Base-by-base conservation (phyloP, 2,113 vertebrate species). In the Trichechus manatus region DNA sequence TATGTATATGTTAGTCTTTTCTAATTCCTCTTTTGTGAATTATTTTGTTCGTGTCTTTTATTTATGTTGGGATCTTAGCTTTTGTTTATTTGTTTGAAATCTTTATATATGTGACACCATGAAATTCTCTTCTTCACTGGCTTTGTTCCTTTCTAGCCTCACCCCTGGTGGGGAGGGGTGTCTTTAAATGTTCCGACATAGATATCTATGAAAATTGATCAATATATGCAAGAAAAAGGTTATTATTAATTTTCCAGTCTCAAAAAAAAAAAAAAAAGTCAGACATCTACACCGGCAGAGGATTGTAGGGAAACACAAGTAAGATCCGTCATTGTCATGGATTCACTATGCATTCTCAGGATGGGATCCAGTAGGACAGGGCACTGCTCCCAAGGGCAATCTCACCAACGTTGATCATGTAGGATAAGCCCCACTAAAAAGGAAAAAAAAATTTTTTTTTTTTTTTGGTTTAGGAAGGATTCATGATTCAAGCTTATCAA, bases 141-240 rank as follows among this genome's bases (percentile, higher is more conserved):
- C 4, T 77, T 25, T 94, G 8, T 66, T 15, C 10, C 8, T 63
- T 82, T 22, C 39, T 47, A n/a, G 17, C 13, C 53, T 95, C 13
- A 50, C 0, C 4, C 13, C 10, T 82, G 31, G 27, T 70, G 3
- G 66, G 68, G 50, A 89, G 31, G n/a, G 44, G 3, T 29, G 6
- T 70, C n/a, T 81, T 89, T 87, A 91, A 90, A 64, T 47, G 13
- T 53, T 27, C 25, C 91, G 42, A 20, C 36, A 50, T 15, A 59
- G 23, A 64, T 53, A 89, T 87, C 68, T 42, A 82, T 74, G 81
- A 88, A 77, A 95, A 88, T 74, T 53, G 72, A 11, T 86, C 23
- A 91, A 10, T 44, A 31, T 59, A 66, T 78, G 27, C 11, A 39
- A 61, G 17, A 93, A 14, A 91, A 64, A 63, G 47, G 19, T 68